phyloP scores from a whole-genome alignment of 1,140 invertebrate genomes.

The Tetranychus cinnabarinus region DNA sequence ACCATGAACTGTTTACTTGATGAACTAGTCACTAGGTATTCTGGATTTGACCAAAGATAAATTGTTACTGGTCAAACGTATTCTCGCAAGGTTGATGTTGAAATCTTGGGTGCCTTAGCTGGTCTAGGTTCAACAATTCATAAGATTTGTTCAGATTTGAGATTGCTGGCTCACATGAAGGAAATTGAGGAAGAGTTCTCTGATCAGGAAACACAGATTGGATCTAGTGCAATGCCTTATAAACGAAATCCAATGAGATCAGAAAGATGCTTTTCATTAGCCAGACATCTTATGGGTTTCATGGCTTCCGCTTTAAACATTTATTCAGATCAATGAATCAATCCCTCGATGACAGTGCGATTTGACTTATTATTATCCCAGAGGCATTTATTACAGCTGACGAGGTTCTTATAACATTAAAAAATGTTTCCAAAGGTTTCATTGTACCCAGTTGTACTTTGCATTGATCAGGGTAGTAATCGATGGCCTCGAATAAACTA shows the following conservation, averaged over 20 bases:
- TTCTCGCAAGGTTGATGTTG: constrained; percentile 72
- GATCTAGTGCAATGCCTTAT: too few relatives aligned
- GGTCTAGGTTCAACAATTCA: constrained; percentile 64
- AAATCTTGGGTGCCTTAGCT: constrained; percentile 44
- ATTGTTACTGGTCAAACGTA: constrained; percentile 90
- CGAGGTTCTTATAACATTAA: too few relatives aligned
- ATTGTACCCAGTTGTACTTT: too few relatives aligned
- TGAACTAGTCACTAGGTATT: constrained; percentile 51
- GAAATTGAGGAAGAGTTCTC: too few relatives aligned
- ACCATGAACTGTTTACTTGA: constrained; percentile 80
- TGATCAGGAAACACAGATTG: too few relatives aligned
- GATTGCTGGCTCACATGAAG: too few relatives aligned
- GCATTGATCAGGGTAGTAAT: too few relatives aligned
- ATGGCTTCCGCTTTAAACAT: constrained; percentile 59
- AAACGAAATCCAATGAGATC: constrained; percentile 96
- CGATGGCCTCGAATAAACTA: too few relatives aligned
- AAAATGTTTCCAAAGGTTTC: constrained; percentile 75
- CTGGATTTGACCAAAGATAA: constrained; percentile 59
- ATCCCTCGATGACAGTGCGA: constrained; percentile 91
- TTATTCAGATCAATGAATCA: constrained; percentile 79
- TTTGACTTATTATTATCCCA: constrained; percentile 58
- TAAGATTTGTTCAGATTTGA: too few relatives aligned
- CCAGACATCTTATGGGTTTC: constrained; percentile 67
- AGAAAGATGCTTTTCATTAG: constrained; percentile 72
- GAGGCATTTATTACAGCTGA: constrained; percentile 78